Base-by-base conservation (phyloP, 2,888 invertebrate species). In the Epirrita christyi region DNA sequence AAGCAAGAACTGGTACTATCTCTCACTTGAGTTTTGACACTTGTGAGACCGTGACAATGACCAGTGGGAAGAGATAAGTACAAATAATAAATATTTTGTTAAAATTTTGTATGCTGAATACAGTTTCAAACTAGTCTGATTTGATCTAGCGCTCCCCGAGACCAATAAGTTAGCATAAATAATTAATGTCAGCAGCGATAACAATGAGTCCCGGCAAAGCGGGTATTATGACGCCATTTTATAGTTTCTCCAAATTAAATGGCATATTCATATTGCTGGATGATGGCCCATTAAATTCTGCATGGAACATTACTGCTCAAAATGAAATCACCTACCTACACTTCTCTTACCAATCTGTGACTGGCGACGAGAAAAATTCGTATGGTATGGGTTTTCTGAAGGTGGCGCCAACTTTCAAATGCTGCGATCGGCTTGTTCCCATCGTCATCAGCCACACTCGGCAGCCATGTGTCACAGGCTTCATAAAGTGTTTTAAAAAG, bases 201-300 rank as follows among this genome's bases (percentile, higher is more conserved):
- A 45, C 11, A 36, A 36, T 43, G 37, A 13, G 27, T 28, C n/a
- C 13, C 15, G 14, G 7, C n/a, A 51, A 14, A 51, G 43, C 29
- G 44, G 28, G n/a, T 14, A 49, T 29, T 37, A 41, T 38, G 14
- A 48, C 29, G 43, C 43, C 10, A 43, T 43, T 51, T 50, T 9
- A 32, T 32, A 32, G 32, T 32, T 32, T 32, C 1, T n/a, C 36
- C 36, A 11, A 36, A 36, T 11, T 2, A 11, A 36, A 36, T 11
- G 11, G 36, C 11, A 36, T 36, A 11, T 36, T 36, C 11, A 32
- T 32, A 32, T 32, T 36, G 11, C 11, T 8, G 21, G 21, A 32
- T 32, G 32, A 32, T 32, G 32, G 32, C 32, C 32, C 8, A 8
- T 32, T 32, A 32, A 32, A 32, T 10, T 6, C 2, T 32, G 32